Base-by-base conservation (phyloP, 2,797 vertebrate genomes). In the Benthosema pterotum region DNA sequence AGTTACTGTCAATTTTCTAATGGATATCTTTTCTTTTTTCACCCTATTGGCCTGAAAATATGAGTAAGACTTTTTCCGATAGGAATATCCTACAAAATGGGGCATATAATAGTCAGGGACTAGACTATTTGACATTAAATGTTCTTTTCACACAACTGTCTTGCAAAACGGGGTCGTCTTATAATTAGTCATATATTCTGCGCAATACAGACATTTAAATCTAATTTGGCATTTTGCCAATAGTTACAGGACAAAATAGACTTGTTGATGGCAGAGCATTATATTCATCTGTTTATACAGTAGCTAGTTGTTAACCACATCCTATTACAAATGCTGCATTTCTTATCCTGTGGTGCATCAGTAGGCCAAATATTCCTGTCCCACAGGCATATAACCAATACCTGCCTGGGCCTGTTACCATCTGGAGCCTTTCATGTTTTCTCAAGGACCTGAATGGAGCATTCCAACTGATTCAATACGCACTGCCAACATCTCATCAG, bases 321-420 rank as follows among this genome's bases (percentile, higher is more conserved):
- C 52, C 4, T 16, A 55, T 18, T 6, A 54, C 13, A 63, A 11
- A 38, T 19, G 3, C 22, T 60, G 28, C 49, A 12, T 42, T 15
- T 53, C 16, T 59, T 28, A 38, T 60, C 22, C 54, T 54, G 52
- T 68, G 47, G 32, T 71, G 65, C 32, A 69, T 65, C 18, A 62
- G 62, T 54, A 57, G 47, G n/a, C 42, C 52, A 71, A 71, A 15
- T 75, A 69, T 75, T 69, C 42, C n/a, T 60, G 49, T 80, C 82
- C 77, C 42, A 14, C n/a, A 67, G 83, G 77, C 49, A 69, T 19
- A 42, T 19, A 49, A 38, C 32, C n/a, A n/a, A 8, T 63, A 45
- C 85, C 64, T 83, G 87, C 60, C 49, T 32, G 59, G 77, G 77
- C 87, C 69, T 85, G 85, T 59, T 47, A 14, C 53, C 65, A 58